Conservation (phyloP, 2,797 vertebrate genomes). For the Premnoplex brunnescens region DNA sequence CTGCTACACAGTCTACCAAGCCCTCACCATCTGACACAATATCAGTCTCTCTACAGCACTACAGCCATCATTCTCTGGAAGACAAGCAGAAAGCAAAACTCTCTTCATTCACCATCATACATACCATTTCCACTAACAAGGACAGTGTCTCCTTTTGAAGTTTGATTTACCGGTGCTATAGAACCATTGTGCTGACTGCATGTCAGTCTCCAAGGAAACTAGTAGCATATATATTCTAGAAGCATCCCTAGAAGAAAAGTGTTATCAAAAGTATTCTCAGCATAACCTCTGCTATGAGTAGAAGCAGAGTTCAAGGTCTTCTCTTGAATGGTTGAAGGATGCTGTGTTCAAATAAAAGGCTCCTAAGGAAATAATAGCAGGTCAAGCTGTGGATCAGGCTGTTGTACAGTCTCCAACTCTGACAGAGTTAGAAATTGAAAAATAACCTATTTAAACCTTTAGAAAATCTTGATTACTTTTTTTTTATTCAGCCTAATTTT, state of each 20-base stretch:
- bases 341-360: constrained; percentile 59
- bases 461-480: not conserved
- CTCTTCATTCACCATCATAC: not conserved
- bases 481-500: not conserved
- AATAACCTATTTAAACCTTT: not conserved
- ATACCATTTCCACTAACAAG: constrained; percentile 1
- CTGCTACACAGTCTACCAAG: not conserved
- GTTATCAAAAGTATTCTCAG: constrained; percentile 51
- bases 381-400: constrained; percentile 20
- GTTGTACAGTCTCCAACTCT: not conserved
- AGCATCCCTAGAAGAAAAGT: constrained; percentile 40
- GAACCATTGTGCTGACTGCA: constrained; percentile 36
- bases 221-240: constrained; percentile 48
- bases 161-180: constrained; percentile 37
- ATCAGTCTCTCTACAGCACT: not conserved
- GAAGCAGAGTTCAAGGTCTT: constrained; percentile 65
- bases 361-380: constrained; percentile 45
- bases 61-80: not conserved
- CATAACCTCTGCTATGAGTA: constrained; percentile 40
- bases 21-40: not conserved
- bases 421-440: not conserved
- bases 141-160: constrained; percentile 6
- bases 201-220: constrained; percentile 71
- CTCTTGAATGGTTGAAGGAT: constrained; percentile 46
- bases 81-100: not conserved